These are phyloP conservation scores for Caenorhabditis virilis DNA, from an alignment of 2,888 invertebrate genomes.

Conservation along the genomic window DNA sequence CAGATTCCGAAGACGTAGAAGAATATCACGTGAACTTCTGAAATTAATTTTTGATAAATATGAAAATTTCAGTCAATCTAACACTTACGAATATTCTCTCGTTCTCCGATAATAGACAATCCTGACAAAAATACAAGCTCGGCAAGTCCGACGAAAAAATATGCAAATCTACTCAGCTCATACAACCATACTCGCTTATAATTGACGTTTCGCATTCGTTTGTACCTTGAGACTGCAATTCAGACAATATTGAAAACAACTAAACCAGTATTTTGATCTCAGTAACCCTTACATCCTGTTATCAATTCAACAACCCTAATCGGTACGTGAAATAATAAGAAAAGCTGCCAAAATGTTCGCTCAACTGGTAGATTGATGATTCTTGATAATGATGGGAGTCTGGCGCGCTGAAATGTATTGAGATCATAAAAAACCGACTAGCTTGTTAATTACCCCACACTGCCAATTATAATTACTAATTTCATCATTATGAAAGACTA, in stretches of 20 bases:
- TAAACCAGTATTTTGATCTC: not conserved
- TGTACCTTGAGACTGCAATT: slow-evolving; percentile 62
- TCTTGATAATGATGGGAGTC: slow-evolving; percentile 65
- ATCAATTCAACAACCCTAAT: slow-evolving; percentile 62
- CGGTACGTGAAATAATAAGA: slow-evolving; percentile 66
- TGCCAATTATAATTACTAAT: slow-evolving; percentile 68
- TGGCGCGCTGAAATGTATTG: slow-evolving; percentile 55
- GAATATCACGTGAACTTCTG: slow-evolving; percentile 66
- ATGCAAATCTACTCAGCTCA: slow-evolving; percentile 43
- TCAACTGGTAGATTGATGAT: slow-evolving; percentile 68
- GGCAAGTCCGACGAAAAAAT: slow-evolving; percentile 47
- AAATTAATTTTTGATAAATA: too few relatives aligned
- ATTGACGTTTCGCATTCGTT: slow-evolving; percentile 61
- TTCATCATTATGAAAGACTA: slow-evolving; percentile 66
- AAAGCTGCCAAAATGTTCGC: slow-evolving; percentile 67
- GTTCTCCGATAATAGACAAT: slow-evolving; percentile 65
- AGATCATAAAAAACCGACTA: not conserved
- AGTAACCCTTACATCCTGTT: slow-evolving; percentile 59
- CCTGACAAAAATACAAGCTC: slow-evolving; percentile 58
- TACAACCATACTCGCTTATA: slow-evolving; percentile 60
- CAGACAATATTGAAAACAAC: not conserved
- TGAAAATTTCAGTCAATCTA: too few relatives aligned
- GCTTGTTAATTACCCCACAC: slow-evolving; percentile 62
- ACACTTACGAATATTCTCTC: slow-evolving; percentile 64
- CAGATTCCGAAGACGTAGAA: slow-evolving; percentile 67